Percentiles rank a stretch among this genome's conserved stretches.
phyloP scores from a whole-genome alignment of 2,888 invertebrate genomes.

The Gonocerus acuteangulatus region DNA sequence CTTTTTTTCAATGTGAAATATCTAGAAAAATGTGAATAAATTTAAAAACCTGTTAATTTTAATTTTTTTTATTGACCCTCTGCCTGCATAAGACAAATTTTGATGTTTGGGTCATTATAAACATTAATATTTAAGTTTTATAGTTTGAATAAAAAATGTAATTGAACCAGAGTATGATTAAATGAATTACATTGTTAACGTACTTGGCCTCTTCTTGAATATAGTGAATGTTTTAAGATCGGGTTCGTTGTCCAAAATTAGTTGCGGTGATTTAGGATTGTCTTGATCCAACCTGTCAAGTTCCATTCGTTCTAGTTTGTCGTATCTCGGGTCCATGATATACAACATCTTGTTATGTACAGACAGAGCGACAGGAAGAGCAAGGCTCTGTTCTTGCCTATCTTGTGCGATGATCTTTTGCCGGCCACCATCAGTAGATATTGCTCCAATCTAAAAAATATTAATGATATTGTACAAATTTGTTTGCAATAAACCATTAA shows the following conservation, averaged over 20 bases:
- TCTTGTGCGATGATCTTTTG: conserved; percentile 56
- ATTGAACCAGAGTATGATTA: no score
- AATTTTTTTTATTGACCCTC: no score
- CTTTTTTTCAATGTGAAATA: no score
- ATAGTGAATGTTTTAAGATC: conserved; percentile 81
- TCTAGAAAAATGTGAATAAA: no score
- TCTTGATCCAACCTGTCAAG: conserved; percentile 72
- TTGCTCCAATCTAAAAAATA: conserved; percentile 46
- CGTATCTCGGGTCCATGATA: conserved; percentile 80
- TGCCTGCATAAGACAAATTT: no score
- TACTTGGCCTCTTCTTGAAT: conserved; percentile 69
- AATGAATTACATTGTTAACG: conserved; percentile 11
- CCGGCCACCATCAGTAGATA: conserved; percentile 66
- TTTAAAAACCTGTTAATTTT: no score
- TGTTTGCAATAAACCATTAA: no score
- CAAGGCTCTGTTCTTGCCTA: conserved; percentile 58
- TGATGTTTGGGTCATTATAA: no score
- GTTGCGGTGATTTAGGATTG: conserved; percentile 65
- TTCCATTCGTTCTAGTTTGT: conserved; percentile 79
- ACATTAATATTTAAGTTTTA: no score
- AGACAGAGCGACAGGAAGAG: conserved; percentile 70
- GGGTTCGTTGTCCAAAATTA: conserved; percentile 74
- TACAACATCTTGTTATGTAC: conserved; percentile 75
- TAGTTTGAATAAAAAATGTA: no score
- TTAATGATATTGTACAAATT: no score